Percentiles rank a stretch among this genome's conserved stretches.
Conservation (phyloP, 2,888 invertebrate species). For the Polydrusus cervinus region DNA sequence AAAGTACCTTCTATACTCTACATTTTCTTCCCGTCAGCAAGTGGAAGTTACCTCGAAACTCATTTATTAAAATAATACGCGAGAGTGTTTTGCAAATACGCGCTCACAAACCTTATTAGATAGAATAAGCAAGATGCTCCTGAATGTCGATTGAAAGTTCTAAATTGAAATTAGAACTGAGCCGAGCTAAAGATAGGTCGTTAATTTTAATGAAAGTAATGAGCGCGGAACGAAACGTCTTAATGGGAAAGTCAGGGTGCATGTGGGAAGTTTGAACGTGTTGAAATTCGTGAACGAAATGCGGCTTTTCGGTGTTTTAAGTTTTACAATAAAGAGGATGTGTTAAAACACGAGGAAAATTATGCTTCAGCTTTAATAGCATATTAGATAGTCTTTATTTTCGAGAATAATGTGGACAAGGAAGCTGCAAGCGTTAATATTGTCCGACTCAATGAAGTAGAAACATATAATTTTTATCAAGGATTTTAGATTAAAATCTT, state of each 20-base stretch:
- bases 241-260: constrained; percentile 30
- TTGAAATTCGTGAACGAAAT: constrained; percentile 16
- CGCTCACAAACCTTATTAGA: not conserved
- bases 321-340: constrained; percentile 10
- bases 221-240: constrained; percentile 35
- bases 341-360: not conserved
- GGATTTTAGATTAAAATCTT: too few relatives aligned
- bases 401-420: too few relatives aligned
- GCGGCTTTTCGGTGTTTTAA: not conserved
- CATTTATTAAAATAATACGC: not conserved
- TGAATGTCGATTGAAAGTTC: constrained; percentile 26
- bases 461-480: too few relatives aligned
- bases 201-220: constrained; percentile 45
- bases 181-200: constrained; percentile 39
- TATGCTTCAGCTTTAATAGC: not conserved
- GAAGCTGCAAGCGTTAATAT: too few relatives aligned
- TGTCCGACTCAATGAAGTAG: too few relatives aligned
- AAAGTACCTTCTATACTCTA: too few relatives aligned
- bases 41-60: too few relatives aligned
- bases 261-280: constrained; percentile 24
- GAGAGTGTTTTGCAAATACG: constrained; percentile 1
- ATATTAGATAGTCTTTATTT: too few relatives aligned
- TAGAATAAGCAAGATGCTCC: not conserved
- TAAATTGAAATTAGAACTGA: constrained; percentile 33
- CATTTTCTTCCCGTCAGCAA: too few relatives aligned